Conservation (phyloP, 2,113 vertebrate species). For the Odobenus rosmarus region DNA sequence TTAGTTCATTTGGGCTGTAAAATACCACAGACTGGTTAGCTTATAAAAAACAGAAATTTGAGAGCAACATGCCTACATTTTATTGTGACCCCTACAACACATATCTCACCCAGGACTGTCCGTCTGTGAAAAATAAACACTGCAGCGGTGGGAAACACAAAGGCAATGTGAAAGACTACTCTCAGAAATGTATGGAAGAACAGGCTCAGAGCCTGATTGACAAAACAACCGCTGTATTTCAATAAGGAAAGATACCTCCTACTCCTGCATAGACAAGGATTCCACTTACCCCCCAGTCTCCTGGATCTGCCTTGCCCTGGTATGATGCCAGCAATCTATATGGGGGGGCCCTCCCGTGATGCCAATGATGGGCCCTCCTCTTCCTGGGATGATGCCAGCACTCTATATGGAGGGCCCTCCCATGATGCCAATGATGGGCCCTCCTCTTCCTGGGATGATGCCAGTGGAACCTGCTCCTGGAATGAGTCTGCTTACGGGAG, state of each 20-base stretch:
- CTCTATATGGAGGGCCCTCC: not conserved
- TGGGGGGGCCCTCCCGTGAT: not conserved
- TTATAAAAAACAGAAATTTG: not conserved
- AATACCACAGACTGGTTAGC: not conserved
- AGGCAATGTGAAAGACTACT: not conserved
- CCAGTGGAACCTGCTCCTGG: not conserved
- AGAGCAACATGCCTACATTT: not conserved
- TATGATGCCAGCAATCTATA: not conserved
- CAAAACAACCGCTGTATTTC: not conserved
- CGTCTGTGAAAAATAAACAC: not conserved
- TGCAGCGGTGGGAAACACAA: not conserved
- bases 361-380: not conserved
- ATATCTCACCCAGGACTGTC: not conserved
- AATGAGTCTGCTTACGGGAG: not conserved
- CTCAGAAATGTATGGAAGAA: not conserved
- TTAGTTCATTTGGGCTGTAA: not conserved
- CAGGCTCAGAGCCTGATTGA: not conserved
- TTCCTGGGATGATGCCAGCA: not conserved
- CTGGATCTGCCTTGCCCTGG: not conserved
- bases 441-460: not conserved
- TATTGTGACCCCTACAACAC: not conserved
- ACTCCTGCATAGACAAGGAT: not conserved
- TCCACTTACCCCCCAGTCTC: not conserved
- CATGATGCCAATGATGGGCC: not conserved
- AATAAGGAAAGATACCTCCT: not conserved